Percentiles rank a stretch among this genome's conserved stretches.
Conservation (phyloP, 1,140 invertebrate species). For the Drosophila tani region DNA sequence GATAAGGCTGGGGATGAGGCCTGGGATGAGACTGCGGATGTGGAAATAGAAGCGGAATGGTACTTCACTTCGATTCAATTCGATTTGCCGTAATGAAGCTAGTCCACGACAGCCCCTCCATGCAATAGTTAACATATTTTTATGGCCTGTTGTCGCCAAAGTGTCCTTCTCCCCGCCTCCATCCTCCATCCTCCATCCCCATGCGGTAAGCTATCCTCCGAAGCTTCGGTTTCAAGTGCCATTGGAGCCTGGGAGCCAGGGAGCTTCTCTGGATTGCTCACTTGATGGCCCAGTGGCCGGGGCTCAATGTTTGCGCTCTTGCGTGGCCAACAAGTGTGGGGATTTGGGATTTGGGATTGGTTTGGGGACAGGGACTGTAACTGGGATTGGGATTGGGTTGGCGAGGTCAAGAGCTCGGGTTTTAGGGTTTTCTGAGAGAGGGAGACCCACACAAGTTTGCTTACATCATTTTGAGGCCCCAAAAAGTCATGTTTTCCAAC, state of each 20-base stretch:
- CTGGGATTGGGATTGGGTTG: neutral
- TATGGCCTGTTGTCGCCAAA: conserved; percentile 69
- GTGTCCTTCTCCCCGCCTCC: conserved; percentile 34
- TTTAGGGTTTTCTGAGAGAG: neutral
- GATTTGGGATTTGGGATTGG: conserved; percentile 1
- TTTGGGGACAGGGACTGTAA: neutral
- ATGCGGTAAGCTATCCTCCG: neutral
- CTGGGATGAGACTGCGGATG: conserved; percentile 25
- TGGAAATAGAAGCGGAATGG: conserved; percentile 28
- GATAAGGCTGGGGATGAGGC: neutral
- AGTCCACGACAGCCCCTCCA: conserved; percentile 41
- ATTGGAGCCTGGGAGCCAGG: conserved; percentile 34
- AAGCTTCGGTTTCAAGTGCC: conserved; percentile 45
- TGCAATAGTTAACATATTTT: conserved; percentile 74
- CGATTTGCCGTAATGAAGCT: conserved; percentile 69
- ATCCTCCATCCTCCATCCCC: neutral
- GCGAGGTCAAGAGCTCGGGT: conserved; percentile 28
- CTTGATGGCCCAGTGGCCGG: conserved; percentile 52
- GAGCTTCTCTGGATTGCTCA: conserved; percentile 57
- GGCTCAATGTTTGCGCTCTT: conserved; percentile 36
- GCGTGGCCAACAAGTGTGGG: conserved; percentile 33
- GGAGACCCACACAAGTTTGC: neutral
- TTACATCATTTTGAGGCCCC: conserved; percentile 27
- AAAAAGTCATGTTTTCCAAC: conserved; percentile 19
- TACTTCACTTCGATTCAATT: conserved; percentile 59